Percentiles rank a stretch among this genome's conserved stretches.
Evolutionary conservation across 2,113 vertebrate species (phyloP).

Genomic region (Rhadina sibilatrix): DNA sequence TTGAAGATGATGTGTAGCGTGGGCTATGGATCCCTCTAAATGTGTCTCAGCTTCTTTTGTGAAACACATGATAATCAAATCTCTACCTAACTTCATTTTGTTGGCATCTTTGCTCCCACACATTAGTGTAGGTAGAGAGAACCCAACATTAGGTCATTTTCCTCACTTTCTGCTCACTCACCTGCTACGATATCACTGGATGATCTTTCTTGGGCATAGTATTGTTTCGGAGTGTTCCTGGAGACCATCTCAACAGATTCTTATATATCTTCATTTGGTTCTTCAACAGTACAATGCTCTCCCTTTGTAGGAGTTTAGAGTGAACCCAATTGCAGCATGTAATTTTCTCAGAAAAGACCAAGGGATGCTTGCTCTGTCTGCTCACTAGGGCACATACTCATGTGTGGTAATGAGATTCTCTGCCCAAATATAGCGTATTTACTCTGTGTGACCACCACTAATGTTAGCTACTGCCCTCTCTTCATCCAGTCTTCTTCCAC

Average conservation of each 20-base stretch:
- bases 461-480: background rate
- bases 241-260: background rate
- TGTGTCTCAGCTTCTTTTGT: background rate
- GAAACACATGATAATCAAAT: background rate
- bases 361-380: background rate
- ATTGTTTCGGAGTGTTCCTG: background rate
- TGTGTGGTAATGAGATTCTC: background rate
- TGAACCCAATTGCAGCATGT: background rate
- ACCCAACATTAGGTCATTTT: background rate
- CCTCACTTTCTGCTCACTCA: background rate
- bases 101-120: background rate
- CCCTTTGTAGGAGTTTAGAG: background rate
- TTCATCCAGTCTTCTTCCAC: background rate
- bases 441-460: background rate
- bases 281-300: background rate
- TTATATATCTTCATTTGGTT: background rate
- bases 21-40: background rate
- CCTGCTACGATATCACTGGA: background rate
- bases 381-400: background rate
- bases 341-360: background rate
- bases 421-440: background rate
- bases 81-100: background rate
- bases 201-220: background rate
- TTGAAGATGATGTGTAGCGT: background rate
- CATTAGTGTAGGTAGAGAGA: background rate